Evolutionary conservation across 2,113 vertebrate species (phyloP).

Genomic region (Dermatemys mawii): DNA sequence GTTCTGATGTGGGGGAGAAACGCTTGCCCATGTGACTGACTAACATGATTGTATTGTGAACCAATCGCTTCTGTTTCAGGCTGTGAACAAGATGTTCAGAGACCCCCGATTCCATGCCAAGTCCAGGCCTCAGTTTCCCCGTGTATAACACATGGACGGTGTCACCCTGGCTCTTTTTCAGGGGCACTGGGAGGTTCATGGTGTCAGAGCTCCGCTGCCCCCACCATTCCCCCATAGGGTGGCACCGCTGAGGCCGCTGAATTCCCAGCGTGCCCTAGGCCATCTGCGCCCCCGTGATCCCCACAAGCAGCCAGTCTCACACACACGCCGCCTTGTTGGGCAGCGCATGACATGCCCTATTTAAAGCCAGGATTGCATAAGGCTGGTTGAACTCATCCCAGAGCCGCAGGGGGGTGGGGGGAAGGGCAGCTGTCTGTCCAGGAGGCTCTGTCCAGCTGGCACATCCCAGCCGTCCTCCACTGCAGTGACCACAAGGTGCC

Average conservation of each 20-base stretch:
- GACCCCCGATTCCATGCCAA: not conserved
- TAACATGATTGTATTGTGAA: not conserved
- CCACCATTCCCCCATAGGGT: not conserved
- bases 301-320: not conserved
- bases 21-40: not conserved
- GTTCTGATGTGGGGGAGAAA: not conserved
- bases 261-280: not conserved
- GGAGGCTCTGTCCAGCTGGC: not conserved
- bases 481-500: not conserved
- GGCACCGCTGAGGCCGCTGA: not conserved
- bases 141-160: not conserved
- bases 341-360: not conserved
- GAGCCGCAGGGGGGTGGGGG: not conserved
- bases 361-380: not conserved
- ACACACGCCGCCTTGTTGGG: not conserved
- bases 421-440: not conserved
- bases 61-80: not conserved
- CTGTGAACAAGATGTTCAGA: not conserved
- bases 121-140: not conserved
- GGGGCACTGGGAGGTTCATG: not conserved
- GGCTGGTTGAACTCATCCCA: not conserved
- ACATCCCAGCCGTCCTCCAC: not conserved
- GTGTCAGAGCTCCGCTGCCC: not conserved
- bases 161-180: not conserved
- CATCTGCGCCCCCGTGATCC: not conserved